A percentile compares a stretch with the other conserved stretches of the same genome.
Evolutionary conservation across 1,140 invertebrate genomes (phyloP).

Genomic region (Chrysomallon squamiferum): DNA sequence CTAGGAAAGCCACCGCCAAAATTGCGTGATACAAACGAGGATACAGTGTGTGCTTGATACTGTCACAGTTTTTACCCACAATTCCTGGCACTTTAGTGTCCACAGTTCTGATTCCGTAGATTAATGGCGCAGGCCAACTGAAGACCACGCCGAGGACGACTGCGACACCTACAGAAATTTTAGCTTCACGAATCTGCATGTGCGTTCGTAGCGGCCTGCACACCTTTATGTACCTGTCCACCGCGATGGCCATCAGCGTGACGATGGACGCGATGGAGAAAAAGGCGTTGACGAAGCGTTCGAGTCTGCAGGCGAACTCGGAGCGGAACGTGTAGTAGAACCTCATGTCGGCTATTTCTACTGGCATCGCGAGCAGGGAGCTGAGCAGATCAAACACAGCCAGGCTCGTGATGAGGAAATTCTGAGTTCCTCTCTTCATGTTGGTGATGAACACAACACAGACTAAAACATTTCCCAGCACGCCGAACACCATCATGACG

Average conservation of each 20-base stretch:
- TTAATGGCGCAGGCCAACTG: conserved; percentile 7
- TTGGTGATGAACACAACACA: conserved; percentile 12
- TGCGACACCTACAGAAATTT: background rate
- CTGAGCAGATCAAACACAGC: conserved; percentile 16
- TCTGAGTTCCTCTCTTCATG: conserved; percentile 7
- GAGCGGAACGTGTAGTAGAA: conserved; percentile 7
- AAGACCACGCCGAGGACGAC: background rate
- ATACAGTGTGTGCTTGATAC: background rate
- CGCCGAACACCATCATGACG: conserved; percentile 16
- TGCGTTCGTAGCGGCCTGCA: conserved; percentile 8
- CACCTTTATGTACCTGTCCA: conserved; percentile 17
- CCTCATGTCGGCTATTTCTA: conserved; percentile 15
- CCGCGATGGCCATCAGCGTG: conserved; percentile 13
- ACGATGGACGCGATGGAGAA: background rate
- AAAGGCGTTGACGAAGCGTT: conserved; percentile 11
- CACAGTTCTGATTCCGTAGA: conserved; percentile 1
- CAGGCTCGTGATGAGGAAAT: conserved; percentile 11
- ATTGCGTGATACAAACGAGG: background rate
- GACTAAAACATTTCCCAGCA: conserved; percentile 18
- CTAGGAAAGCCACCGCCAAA: background rate
- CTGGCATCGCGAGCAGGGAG: conserved; percentile 15
- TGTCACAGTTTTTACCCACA: background rate
- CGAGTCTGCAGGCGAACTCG: conserved; percentile 8
- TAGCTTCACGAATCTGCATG: background rate
- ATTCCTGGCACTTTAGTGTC: background rate